Evolutionary conservation across 2,113 vertebrate species (phyloP), one percentile per base, ranked within the genome.

Genomic region (Clarias batrachus): DNA sequence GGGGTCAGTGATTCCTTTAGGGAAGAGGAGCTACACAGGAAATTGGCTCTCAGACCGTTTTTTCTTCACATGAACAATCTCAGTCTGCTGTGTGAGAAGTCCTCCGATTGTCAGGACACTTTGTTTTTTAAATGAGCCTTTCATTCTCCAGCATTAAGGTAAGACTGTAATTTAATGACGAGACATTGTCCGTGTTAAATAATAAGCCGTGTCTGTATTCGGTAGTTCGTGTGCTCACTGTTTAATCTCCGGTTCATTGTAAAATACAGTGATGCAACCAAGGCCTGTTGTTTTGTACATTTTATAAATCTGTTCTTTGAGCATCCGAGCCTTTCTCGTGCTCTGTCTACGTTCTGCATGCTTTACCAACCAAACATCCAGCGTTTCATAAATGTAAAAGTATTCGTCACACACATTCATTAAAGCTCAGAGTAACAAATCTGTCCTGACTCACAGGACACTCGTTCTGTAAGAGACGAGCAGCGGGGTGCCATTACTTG

Each of bases 31-130:
- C 68, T 52, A 77, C 62, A 87, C 73, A 66, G 86, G 86, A 86
- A 91, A 89, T 77, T 87, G 30, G 80, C 88, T 86, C 25, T 80
- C 81, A 89, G 83, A 48, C 33, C 60, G 54, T 81, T 2, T 23
- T 10, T 48, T 59, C 70, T 71, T 76, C 27, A 62, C 73, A 84
- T 81, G 21, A 84, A 81, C 33, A 88, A 52, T 60, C 54, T 41
- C 8, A 66, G 70, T 30, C 25, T n/a, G 23, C 65, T 54, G 56
- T 74, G 17, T 57, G 19, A 63, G 62, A 68, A 66, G 65, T 81
- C 52, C 56, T 78, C 84, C 0, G 9, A 84, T 52, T 48, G 48
- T 73, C 63, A 37, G 37, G 17, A 52, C 37, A 76, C 70, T 76
- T 77, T 70, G 84, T 86, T 71, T 74, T 16, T 30, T 16, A 25